A percentile compares a stretch with the other conserved stretches of the same genome.
Conservation (phyloP, 37 sponge, comb jelly and placozoan species). For the Halisarca cf. caerulea region DNA sequence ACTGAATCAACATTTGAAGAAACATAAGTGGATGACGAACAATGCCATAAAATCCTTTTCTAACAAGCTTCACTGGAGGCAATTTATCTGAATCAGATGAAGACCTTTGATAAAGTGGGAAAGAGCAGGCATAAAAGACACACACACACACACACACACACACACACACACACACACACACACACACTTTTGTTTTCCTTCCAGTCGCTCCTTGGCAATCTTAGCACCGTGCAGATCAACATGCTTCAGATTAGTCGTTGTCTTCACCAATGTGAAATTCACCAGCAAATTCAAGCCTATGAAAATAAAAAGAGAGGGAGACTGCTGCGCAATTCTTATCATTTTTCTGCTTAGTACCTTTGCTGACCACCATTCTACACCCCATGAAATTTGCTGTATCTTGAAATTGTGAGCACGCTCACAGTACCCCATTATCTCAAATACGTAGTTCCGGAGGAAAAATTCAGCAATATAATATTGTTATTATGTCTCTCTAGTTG, state of each 20-base stretch:
- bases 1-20: neutral
- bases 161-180: conserved; percentile 25
- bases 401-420: no score
- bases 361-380: no score
- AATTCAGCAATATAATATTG: no score
- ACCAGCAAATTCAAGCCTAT: neutral
- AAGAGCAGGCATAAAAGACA: neutral
- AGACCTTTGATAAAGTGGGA: no score
- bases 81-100: no score
- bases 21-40: neutral
- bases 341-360: no score
- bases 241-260: neutral
- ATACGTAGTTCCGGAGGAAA: no score
- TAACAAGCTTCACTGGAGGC: no score
- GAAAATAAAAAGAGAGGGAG: neutral
- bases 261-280: neutral
- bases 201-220: neutral
- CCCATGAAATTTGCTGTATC: no score
- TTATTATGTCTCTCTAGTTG: no score
- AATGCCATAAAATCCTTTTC: neutral
- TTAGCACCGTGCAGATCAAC: neutral
- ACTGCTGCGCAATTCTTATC: no score
- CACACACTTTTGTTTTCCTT: neutral
- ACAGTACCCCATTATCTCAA: no score
- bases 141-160: conserved; percentile 6